These are phyloP conservation scores for Frankliniella intonsa DNA, from an alignment of 2,888 invertebrate species.

Conservation along the genomic window DNA sequence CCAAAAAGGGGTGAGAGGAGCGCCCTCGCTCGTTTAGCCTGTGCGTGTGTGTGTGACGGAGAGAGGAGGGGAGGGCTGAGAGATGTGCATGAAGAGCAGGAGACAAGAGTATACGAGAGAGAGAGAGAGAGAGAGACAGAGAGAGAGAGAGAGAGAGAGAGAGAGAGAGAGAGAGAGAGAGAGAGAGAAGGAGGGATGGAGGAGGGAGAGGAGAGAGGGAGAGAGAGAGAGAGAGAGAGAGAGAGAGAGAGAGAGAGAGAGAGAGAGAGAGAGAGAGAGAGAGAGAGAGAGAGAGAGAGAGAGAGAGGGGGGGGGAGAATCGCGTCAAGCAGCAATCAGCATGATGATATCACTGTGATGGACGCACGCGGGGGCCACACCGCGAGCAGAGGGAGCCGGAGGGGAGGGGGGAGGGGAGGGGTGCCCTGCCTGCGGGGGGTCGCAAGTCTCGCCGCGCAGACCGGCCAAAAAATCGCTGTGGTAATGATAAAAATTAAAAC, in stretches of 20 bases:
- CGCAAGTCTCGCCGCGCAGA: no score
- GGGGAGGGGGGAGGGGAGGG: not conserved
- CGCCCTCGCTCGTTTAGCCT: no score
- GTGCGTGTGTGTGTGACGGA: no score
- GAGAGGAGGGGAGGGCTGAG: not conserved
- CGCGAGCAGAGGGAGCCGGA: not conserved
- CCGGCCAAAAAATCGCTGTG: no score
- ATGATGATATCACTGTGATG: not conserved
- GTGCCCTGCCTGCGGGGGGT: not conserved
- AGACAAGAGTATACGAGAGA: not conserved
- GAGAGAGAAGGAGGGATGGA: no score
- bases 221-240: not conserved
- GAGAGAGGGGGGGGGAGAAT: not conserved
- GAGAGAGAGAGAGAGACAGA: not conserved
- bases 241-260: conserved; percentile 2
- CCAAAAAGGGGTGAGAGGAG: not conserved
- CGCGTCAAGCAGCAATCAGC: not conserved
- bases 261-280: conserved; percentile 15
- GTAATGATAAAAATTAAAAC: no score
- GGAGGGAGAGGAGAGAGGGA: not conserved
- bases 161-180: no score
- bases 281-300: conserved; percentile 4
- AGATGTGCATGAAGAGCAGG: not conserved
- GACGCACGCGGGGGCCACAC: not conserved
- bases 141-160: no score